phyloP scores from a whole-genome alignment of 2,797 vertebrate genomes.

The Picus viridis region DNA sequence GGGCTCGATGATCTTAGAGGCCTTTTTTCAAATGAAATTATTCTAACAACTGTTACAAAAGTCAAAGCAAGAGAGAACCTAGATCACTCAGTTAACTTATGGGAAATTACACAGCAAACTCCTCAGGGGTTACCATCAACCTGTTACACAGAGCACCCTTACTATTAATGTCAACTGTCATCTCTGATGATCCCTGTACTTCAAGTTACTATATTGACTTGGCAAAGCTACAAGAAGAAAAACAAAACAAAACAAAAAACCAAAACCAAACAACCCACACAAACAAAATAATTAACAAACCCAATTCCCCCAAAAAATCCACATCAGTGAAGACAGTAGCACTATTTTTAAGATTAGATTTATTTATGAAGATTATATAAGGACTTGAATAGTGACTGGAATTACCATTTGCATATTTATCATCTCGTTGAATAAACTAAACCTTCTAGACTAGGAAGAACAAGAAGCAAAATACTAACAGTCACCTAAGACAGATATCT shows the following conservation, averaged over 20 bases:
- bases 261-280: not conserved
- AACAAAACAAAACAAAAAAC: no score
- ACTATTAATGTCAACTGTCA: not conserved
- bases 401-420: not conserved
- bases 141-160: not conserved
- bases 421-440: not conserved
- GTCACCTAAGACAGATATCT: not conserved
- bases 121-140: not conserved
- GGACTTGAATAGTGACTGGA: not conserved
- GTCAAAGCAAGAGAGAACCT: not conserved
- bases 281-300: not conserved
- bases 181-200: not conserved
- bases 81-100: not conserved
- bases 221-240: not conserved
- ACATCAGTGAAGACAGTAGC: not conserved
- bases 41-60: not conserved
- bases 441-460: not conserved
- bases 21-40: no score
- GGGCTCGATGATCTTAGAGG: no score
- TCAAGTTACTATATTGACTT: not conserved
- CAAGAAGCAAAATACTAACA: not conserved
- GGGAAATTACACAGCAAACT: not conserved
- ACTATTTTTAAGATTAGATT: not conserved
- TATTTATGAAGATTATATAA: not conserved
- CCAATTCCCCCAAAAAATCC: no score